Conservation (phyloP, 2,888 invertebrate genomes). For the Ashinkailepas kermadecensis region DNA sequence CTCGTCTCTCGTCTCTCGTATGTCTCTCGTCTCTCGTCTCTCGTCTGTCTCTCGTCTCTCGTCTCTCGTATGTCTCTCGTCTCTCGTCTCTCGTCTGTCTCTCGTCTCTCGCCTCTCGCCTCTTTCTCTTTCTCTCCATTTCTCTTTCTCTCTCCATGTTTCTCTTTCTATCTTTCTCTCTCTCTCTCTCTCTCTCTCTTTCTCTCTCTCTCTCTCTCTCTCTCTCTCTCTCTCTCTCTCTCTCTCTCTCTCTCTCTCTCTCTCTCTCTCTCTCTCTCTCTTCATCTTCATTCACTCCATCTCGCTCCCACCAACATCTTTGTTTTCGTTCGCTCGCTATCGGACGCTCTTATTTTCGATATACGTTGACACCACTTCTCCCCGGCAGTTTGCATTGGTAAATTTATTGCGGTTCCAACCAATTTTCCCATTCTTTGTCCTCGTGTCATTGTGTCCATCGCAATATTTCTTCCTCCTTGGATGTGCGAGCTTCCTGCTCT, state of each 20-base stretch:
- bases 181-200: slow-evolving; percentile 23
- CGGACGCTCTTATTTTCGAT: not conserved
- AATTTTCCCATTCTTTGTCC: too few relatives aligned
- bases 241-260: slow-evolving; percentile 12
- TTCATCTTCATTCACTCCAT: not conserved
- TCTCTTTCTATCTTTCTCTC: slow-evolving; percentile 5
- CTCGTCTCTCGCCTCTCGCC: too few relatives aligned
- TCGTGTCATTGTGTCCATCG: too few relatives aligned
- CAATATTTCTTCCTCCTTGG: too few relatives aligned
- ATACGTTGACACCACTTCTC: too few relatives aligned
- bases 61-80: too few relatives aligned
- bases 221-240: slow-evolving; percentile 11
- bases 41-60: not conserved
- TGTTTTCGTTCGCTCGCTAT: not conserved
- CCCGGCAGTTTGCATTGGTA: too few relatives aligned
- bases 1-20: not conserved
- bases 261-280: not conserved
- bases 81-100: not conserved
- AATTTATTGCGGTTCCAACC: too few relatives aligned
- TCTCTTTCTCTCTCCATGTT: slow-evolving; percentile 7
- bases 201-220: slow-evolving; percentile 16
- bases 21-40: not conserved
- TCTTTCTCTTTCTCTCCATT: not conserved
- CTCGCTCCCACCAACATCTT: not conserved
- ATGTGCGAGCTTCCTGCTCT: too few relatives aligned